A percentile compares a stretch with the other conserved stretches of the same genome.
phyloP scores from a whole-genome alignment of 64 coral and sea anemone genomes.

The Montipora foliosa region DNA sequence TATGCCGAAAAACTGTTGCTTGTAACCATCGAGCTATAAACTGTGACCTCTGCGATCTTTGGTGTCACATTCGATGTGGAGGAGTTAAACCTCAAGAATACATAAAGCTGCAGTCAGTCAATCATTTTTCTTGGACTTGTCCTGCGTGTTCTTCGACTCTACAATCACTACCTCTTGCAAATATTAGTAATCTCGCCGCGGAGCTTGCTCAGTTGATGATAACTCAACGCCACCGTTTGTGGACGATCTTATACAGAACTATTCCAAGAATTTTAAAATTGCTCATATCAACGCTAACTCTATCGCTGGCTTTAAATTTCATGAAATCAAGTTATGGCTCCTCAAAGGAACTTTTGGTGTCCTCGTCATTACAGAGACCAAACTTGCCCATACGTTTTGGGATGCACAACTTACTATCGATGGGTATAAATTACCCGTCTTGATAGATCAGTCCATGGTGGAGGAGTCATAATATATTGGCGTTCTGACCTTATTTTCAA shows the following conservation, averaged over 20 bases:
- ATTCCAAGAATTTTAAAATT: no score
- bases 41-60: conserved; percentile 23
- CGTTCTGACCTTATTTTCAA: background rate
- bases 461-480: background rate
- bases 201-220: no score
- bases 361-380: background rate
- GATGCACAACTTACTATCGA: background rate
- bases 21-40: conserved; percentile 38
- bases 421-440: background rate
- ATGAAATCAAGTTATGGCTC: background rate
- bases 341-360: background rate
- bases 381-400: background rate
- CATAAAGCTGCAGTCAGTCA: no score
- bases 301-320: background rate
- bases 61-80: conserved; percentile 49
- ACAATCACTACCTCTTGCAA: no score
- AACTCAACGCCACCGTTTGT: no score
- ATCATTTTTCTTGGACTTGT: no score
- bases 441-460: background rate
- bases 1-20: conserved; percentile 40
- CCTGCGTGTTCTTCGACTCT: no score
- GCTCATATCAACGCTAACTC: no score
- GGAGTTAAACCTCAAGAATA: background rate
- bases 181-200: no score
- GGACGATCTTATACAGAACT: no score